A percentile compares a stretch with the other conserved stretches of the same genome.
Conservation (phyloP, 1,140 invertebrate genomes). For the Halesus radiatus region DNA sequence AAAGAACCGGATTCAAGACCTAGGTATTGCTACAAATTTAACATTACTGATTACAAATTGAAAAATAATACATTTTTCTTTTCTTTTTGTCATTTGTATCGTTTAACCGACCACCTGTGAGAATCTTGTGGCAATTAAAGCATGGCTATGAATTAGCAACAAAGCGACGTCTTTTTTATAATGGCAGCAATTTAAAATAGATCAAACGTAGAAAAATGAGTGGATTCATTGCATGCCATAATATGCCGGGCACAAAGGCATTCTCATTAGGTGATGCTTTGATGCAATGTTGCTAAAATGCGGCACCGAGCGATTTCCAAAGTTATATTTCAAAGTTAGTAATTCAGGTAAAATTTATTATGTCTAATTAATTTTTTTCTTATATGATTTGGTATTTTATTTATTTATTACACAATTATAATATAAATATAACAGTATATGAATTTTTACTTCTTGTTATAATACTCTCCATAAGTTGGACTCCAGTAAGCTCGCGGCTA, state of each 20-base stretch:
- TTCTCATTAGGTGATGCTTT: neutral
- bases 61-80: neutral
- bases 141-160: neutral
- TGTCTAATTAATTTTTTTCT: no score
- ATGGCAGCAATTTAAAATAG: slow-evolving; percentile 34
- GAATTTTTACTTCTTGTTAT: no score
- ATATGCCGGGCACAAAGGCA: neutral
- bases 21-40: neutral
- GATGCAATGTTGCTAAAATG: slow-evolving; percentile 13
- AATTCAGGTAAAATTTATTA: no score
- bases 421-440: no score
- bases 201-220: slow-evolving; percentile 6
- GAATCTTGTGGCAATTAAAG: slow-evolving; percentile 3
- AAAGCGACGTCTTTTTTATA: neutral
- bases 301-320: neutral
- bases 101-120: neutral
- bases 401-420: no score
- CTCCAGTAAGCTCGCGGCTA: no score
- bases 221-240: neutral
- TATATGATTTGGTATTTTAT: no score
- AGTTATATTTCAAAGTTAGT: no score
- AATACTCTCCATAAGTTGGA: no score
- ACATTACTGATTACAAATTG: neutral
- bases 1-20: no score
- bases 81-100: neutral